phyloP scores from a whole-genome alignment of 2,888 invertebrate genomes.

The Axea sp. region DNA sequence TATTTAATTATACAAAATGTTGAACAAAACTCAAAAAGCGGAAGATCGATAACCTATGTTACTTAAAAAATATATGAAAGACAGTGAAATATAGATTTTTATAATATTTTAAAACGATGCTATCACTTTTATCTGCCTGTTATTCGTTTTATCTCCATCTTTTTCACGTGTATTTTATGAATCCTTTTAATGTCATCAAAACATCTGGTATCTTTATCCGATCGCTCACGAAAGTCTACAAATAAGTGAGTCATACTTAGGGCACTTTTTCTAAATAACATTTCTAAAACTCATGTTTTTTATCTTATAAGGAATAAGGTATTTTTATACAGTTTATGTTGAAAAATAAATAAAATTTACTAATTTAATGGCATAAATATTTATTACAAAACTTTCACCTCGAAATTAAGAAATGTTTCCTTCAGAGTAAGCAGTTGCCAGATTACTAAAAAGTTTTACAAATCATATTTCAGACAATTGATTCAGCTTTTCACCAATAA shows the following conservation, averaged over 20 bases:
- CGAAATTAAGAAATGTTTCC: too few species aligned
- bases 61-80: conserved; percentile 50
- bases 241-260: too few species aligned
- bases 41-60: conserved; percentile 43
- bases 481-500: conserved; percentile 8
- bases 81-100: conserved; percentile 46
- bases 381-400: too few species aligned
- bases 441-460: too few species aligned
- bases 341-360: too few species aligned
- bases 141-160: conserved; percentile 36
- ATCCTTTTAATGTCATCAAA: conserved; percentile 32
- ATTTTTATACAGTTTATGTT: too few species aligned
- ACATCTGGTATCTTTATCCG: conserved; percentile 38
- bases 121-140: conserved; percentile 30
- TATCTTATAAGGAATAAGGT: too few species aligned
- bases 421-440: too few species aligned
- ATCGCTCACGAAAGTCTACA: conserved; percentile 8
- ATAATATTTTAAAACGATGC: conserved; percentile 18
- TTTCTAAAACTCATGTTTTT: too few species aligned
- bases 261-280: too few species aligned
- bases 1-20: too few species aligned
- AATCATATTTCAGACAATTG: conserved; percentile 4
- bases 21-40: conserved; percentile 28
- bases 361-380: too few species aligned
- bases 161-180: conserved; percentile 34